Conservation (phyloP, 2,113 vertebrate species). For the Pangasianodon hypophthalmus region DNA sequence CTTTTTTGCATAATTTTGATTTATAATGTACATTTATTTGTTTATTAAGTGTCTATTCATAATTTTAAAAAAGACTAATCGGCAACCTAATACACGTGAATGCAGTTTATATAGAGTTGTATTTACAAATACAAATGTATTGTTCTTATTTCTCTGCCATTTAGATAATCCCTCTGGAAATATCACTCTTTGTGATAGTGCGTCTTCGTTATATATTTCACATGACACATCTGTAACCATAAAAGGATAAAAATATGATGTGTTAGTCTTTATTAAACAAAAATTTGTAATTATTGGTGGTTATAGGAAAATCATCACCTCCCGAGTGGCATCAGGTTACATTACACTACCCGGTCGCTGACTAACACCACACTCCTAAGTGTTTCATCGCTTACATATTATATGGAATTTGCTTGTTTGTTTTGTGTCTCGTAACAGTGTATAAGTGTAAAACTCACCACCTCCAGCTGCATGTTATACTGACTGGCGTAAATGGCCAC, state of each 20-base stretch:
- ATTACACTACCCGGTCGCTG: neutral
- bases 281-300: neutral
- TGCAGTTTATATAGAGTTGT: neutral
- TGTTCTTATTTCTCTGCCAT: neutral
- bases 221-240: neutral
- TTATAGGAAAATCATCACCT: neutral
- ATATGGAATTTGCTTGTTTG: neutral
- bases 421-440: neutral
- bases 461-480: slow-evolving; percentile 96
- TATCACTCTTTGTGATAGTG: neutral
- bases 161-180: neutral
- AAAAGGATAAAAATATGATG: neutral
- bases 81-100: neutral
- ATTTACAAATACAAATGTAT: neutral
- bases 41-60: neutral
- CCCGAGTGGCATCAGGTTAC: no score
- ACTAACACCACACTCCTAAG: neutral
- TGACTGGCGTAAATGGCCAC: slow-evolving; percentile 95
- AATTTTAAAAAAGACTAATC: neutral
- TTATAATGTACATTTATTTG: neutral
- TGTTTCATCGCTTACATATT: neutral
- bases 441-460: slow-evolving; percentile 78
- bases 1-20: neutral
- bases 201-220: neutral
- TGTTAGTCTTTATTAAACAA: no score